Conservation (phyloP, 2,113 vertebrate species). For the Calyptommatus sinebrachiatus region DNA sequence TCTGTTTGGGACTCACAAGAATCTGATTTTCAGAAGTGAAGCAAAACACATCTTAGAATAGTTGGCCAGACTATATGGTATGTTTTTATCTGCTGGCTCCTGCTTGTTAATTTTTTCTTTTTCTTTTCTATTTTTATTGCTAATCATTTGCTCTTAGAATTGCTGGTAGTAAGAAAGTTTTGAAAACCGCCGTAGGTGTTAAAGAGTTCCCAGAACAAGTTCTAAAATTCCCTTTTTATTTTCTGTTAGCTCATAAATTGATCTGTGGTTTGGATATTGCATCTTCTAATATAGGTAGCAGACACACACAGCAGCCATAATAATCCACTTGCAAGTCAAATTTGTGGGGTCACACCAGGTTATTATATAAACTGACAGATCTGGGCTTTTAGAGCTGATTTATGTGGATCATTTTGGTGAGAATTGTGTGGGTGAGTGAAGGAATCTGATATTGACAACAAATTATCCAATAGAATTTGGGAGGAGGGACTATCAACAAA, state of each 20-base stretch:
- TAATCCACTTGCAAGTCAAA: not conserved
- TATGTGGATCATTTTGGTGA: too few species aligned
- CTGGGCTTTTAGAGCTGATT: too few species aligned
- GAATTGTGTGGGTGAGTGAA: too few species aligned
- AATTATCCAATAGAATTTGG: too few species aligned
- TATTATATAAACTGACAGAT: not conserved
- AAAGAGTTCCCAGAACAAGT: not conserved
- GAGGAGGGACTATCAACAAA: too few species aligned
- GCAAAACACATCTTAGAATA: not conserved
- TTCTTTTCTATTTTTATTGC: not conserved
- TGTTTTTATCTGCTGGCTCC: not conserved
- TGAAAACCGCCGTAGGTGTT: not conserved
- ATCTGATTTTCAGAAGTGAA: not conserved
- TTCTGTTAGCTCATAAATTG: not conserved
- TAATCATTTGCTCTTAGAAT: not conserved
- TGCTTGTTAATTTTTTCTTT: not conserved
- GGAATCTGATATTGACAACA: too few species aligned
- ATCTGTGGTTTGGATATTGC: not conserved
- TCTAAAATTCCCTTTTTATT: not conserved
- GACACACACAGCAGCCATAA: not conserved
- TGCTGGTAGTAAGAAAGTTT: not conserved
- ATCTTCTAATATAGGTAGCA: not conserved
- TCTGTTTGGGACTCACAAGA: not conserved
- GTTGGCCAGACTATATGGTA: not conserved
- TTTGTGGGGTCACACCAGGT: not conserved